phyloP scores from a whole-genome alignment of 2,797 vertebrate genomes.

The Xenops minutus region DNA sequence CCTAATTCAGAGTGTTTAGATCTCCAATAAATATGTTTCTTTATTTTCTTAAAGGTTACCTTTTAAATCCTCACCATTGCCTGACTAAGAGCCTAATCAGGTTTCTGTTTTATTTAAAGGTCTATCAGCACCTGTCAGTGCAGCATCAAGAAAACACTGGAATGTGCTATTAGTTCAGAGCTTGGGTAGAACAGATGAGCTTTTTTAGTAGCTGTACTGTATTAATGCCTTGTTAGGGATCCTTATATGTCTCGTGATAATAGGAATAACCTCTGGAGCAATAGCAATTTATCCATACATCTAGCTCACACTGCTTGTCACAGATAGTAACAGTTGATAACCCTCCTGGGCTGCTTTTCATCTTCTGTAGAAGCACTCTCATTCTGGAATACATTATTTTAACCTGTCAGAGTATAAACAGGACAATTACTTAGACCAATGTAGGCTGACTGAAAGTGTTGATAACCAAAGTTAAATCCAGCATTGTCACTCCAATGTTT shows the following conservation, averaged over 20 bases:
- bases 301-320: slow-evolving; percentile 39
- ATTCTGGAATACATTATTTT: slow-evolving; percentile 70
- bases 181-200: not conserved
- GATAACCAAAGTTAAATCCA: slow-evolving; percentile 60
- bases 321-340: slow-evolving; percentile 56
- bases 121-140: slow-evolving; percentile 17
- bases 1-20: not conserved
- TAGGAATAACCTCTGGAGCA: slow-evolving; percentile 59
- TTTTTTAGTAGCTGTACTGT: slow-evolving; percentile 30
- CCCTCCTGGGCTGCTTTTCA: slow-evolving; percentile 62
- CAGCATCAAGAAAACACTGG: not conserved
- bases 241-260: slow-evolving; percentile 44
- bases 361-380: slow-evolving; percentile 39
- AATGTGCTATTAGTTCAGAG: slow-evolving; percentile 7
- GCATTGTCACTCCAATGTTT: not conserved
- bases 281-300: slow-evolving; percentile 55
- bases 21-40: not conserved
- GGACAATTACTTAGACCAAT: slow-evolving; percentile 74
- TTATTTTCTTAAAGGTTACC: slow-evolving; percentile 41
- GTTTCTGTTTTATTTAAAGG: slow-evolving; percentile 35
- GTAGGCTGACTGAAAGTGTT: slow-evolving; percentile 43
- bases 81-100: not conserved
- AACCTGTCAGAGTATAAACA: slow-evolving; percentile 66
- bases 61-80: slow-evolving; percentile 8
- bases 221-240: slow-evolving; percentile 54